Conservation (phyloP, 2,888 invertebrate genomes). For the Cheilosia variabilis region DNA sequence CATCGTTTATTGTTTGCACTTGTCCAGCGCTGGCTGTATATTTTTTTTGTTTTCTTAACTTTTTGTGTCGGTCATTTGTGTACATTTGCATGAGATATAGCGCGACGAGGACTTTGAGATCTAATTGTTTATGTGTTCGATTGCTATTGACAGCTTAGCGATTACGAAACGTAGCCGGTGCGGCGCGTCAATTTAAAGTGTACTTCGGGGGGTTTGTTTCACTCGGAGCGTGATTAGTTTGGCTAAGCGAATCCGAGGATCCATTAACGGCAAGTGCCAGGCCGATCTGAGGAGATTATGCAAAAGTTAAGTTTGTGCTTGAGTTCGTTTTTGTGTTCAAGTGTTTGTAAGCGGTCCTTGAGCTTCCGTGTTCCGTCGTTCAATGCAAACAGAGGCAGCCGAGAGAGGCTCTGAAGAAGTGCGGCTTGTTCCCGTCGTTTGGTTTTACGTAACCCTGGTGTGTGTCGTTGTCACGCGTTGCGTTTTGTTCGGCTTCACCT, state of each 20-base stretch:
- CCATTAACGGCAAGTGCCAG: conserved; percentile 33
- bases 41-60: conserved; percentile 46
- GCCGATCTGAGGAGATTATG: conserved; percentile 1
- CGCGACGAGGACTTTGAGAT: conserved; percentile 41
- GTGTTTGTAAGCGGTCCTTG: conserved; percentile 25
- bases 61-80: conserved; percentile 33
- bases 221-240: conserved; percentile 46
- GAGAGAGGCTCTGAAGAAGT: not conserved
- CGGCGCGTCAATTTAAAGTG: conserved; percentile 3
- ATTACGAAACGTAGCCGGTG: conserved; percentile 33
- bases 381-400: not conserved
- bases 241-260: conserved; percentile 37
- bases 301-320: conserved; percentile 13
- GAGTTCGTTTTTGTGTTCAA: conserved; percentile 5
- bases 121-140: conserved; percentile 38
- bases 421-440: not conserved
- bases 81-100: conserved; percentile 50
- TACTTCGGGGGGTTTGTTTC: conserved; percentile 25
- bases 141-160: conserved; percentile 39
- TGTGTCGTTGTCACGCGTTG: no score
- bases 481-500: no score
- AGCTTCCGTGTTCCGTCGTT: conserved; percentile 34
- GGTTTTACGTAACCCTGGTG: not conserved
- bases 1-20: conserved; percentile 63
- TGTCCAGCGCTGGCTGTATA: conserved; percentile 45